A percentile compares a stretch with the other conserved stretches of the same genome.
Conservation (phyloP, 2,113 vertebrate species). For the Uria lomvia region DNA sequence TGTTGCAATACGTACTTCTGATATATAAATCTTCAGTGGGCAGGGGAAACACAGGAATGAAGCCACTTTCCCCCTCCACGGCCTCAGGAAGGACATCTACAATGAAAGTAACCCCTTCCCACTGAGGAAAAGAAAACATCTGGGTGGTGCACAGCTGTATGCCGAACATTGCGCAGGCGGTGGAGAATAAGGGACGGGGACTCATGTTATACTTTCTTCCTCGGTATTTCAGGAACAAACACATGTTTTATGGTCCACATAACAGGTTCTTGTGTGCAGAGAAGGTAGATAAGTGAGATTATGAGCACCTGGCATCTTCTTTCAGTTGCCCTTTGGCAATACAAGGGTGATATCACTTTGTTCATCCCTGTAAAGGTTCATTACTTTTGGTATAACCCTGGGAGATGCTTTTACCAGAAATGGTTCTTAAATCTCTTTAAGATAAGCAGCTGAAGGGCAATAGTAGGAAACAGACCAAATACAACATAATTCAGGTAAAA, state of each 20-base stretch:
- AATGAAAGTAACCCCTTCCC: background rate
- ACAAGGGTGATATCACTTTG: background rate
- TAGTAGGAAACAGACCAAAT: background rate
- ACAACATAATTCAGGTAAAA: background rate
- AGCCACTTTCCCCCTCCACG: background rate
- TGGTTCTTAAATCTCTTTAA: background rate
- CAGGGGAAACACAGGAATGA: background rate
- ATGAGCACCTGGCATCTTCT: background rate
- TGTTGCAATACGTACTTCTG: background rate
- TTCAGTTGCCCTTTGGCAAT: background rate
- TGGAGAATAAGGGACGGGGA: background rate
- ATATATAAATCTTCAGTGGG: background rate
- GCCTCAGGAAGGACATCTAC: background rate
- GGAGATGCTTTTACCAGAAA: background rate
- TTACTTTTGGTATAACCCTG: background rate
- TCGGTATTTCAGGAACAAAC: background rate
- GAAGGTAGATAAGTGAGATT: background rate
- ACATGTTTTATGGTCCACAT: background rate
- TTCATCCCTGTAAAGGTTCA: background rate
- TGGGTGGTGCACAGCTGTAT: background rate
- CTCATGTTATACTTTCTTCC: background rate
- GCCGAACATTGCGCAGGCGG: background rate
- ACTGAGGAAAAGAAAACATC: background rate
- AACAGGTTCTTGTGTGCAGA: background rate
- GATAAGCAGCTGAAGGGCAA: background rate